Conservation (phyloP, 2,113 vertebrate genomes). For the Pantherophis guttatus region DNA sequence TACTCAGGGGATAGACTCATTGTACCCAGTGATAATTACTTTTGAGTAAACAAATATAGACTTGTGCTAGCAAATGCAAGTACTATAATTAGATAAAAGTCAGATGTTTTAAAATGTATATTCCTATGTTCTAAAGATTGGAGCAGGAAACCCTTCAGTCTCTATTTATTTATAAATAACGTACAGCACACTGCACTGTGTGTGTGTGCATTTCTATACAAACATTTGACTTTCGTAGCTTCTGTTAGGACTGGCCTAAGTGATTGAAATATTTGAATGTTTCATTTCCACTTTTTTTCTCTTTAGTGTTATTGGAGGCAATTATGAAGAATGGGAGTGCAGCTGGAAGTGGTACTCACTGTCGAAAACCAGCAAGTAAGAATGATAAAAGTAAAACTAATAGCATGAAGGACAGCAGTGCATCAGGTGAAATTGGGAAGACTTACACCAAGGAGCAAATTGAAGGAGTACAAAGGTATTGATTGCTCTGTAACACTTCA, state of each 20-base stretch:
- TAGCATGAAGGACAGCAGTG: constrained; percentile 63
- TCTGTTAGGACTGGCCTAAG: background rate
- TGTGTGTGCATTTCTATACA: background rate
- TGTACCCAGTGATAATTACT: background rate
- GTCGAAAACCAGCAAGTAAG: constrained; percentile 70
- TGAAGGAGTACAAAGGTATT: constrained; percentile 90
- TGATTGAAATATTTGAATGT: background rate
- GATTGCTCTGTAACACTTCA: constrained; percentile 48
- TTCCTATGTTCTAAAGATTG: background rate
- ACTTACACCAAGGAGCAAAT: constrained; percentile 88
- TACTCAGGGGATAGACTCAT: background rate
- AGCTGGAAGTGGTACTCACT: constrained; percentile 78
- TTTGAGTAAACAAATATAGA: background rate
- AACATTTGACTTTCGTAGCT: background rate
- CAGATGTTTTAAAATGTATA: background rate
- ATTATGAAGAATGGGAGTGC: constrained; percentile 87
- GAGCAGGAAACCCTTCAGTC: background rate
- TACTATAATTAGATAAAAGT: background rate
- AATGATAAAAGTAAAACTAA: constrained; percentile 63
- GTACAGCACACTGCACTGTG: background rate
- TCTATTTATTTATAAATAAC: background rate
- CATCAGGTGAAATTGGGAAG: constrained; percentile 74
- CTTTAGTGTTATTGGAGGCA: constrained; percentile 83
- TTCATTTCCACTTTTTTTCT: constrained; percentile 31
- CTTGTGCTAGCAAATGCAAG: background rate